Evolutionary conservation across 2,113 vertebrate genomes (phyloP), one percentile per base, ranked within the genome.

Genomic region (Steatornis caripensis): DNA sequence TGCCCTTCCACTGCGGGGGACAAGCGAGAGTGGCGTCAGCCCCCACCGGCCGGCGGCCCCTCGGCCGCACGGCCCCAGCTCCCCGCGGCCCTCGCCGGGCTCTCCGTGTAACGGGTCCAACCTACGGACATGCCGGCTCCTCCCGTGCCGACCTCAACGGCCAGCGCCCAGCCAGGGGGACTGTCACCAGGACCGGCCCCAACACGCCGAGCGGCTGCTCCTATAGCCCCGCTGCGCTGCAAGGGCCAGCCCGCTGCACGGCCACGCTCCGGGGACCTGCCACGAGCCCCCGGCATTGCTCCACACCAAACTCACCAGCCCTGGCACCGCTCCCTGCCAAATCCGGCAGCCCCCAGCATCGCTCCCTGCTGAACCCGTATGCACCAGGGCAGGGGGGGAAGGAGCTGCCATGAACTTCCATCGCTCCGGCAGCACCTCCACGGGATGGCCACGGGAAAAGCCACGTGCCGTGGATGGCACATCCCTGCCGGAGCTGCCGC

Each of bases 1-100:
- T 99, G 99, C 94, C 99, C 99, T 98, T 99, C 99, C 98, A 99
- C 99, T 99, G 98, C 89, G 81, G 96, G 96, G 96, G 96, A 97
- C 96, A 95, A 97, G 90, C 48, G 90, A 97, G 68, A 91, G 62
- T 61, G 81, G 23, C 39, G 36, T 98, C 84, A 90, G 54, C n/a
- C 62, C 80, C 82, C 72, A 5, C 39, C 0, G 24, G 34, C 15
- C 51, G 0, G 69, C 48, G 66, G 91, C 93, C 75, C 26, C 83
- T 87, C 9, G 74, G 89, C 81, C 81, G 7, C 84, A 0, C 19
- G 7, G 85, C 34, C 41, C 76, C 32, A 2, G 65, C 46, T 61
- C 39, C 15, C 87, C 14, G 0, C 2, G 2, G 24, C 55, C 53
- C 39, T 1, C 17, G 2, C 55, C 15, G 12, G 55, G 53, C 41